Evolutionary conservation across 2,888 invertebrate genomes (phyloP), one percentile per base, ranked within the genome.

Genomic region (Agrotis clavis): DNA sequence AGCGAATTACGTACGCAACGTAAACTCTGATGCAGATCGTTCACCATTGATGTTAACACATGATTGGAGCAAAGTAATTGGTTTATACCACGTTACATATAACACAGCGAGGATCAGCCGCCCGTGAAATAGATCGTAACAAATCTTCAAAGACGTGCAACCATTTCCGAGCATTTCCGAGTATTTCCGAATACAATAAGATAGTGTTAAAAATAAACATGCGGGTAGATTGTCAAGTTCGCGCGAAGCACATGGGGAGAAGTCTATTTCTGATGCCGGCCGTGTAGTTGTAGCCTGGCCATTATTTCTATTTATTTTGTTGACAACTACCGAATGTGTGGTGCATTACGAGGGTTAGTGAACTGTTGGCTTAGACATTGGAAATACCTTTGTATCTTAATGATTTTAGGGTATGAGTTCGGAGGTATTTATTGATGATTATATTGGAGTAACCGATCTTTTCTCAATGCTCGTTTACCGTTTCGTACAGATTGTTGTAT

Each of bases 221-320:
- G 86, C 88, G 91, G 91, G 92, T 92, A 91, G 89, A 94, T 95
- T 94, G 93, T 94, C 94, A 95, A 95, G 95, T 96, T 95, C 92
- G 94, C 94, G 93, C 87, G 86, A 82, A 89, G 87, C 88, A 87
- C 85, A 90, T 91, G 94, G 95, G 95, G 95, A 91, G 93, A 83
- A 82, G 86, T 91, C 94, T 96, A 96, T 96, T 95, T 95, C 90
- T 90, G 92, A 91, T 57, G 14, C 70, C 74, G 82, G 60, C 71
- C 60, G 60, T 75, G 89, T 89, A 88, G 90, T 90, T 89, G 88
- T 91, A 90, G 90, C 84, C 73, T 74, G 86, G 89, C 89, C 92
- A 93, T 94, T 94, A 95, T 92, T 92, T 89, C 92, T 92, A 93
- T 93, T 94, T 91, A 92, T 93, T 94, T 89, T 88, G 90, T 90